Evolutionary conservation across 2,797 vertebrate species (phyloP), one percentile per base, ranked within the genome.

Genomic region (Macrochelys suwanniensis): DNA sequence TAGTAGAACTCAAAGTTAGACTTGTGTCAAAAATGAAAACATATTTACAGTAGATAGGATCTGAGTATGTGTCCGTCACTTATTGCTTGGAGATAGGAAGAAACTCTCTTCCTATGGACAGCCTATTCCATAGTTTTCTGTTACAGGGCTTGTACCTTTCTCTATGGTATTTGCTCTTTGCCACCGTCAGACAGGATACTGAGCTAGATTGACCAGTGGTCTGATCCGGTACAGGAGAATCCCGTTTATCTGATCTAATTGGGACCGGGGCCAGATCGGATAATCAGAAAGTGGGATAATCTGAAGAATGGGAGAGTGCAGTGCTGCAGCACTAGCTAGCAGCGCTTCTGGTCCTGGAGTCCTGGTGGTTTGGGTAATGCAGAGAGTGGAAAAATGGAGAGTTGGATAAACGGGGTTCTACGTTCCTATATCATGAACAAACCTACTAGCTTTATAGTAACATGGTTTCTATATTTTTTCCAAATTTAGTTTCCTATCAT

Each of bases 141-240:
- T 95, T 96, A 65, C 84, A 87, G 89, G 84, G 80, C 84, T 37
- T 93, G 78, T 11, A 81, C 28, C 54, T 92, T 82, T 50, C 59
- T 61, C 71, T 50, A 65, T 47, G 87, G 94, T 68, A 2, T 88
- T 54, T 93, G 61, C 89, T 78, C 71, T 95, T 87, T 89, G 65
- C 50, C 74, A 51, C 74, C 87, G 84, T 53, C 76, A 85, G 82
- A 84, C 42, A 8, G 91, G 85, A 74, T 31, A 56, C 31, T 33
- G 83, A 87, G 71, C 21, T 87, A 74, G 65, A 77, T 89, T 88
- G 89, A 50, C 47, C 89, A 31, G 59, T 89, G 51, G 86, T 88
- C 42, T 94, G 84, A 89, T 79, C 87, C 15, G 28, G 37, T 79
- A 19, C 16, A 65, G 33, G 33, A 65, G 61, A 65, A 65, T 28